These are phyloP conservation scores for Herminia tarsipennalis DNA, from an alignment of 2,888 invertebrate species.

Conservation along the genomic window DNA sequence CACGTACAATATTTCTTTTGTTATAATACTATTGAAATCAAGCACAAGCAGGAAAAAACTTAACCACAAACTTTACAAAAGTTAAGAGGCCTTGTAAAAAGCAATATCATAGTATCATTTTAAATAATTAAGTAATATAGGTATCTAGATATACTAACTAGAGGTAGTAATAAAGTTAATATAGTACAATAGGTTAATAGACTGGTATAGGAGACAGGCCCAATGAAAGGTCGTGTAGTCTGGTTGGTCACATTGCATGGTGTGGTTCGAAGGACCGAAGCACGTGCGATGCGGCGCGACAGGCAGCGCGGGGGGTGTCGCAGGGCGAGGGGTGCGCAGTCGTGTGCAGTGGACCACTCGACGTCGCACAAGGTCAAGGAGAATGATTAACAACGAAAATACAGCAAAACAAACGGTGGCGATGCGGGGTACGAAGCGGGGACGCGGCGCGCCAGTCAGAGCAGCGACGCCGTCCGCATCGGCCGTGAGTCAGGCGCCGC, in stretches of 20 bases:
- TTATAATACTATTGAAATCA: too few species aligned
- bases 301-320: constrained; percentile 70
- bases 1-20: too few species aligned
- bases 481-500: constrained; percentile 75
- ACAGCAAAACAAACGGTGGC: constrained; percentile 84
- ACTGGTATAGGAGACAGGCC: constrained; percentile 32
- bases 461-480: constrained; percentile 77
- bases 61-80: too few species aligned
- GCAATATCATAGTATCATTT: neutral
- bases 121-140: neutral
- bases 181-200: constrained; percentile 37
- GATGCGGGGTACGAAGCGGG: constrained; percentile 71
- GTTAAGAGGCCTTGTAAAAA: too few species aligned
- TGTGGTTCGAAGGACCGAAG: constrained; percentile 54
- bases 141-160: neutral
- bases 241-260: constrained; percentile 47
- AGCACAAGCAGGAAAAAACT: too few species aligned
- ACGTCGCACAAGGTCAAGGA: constrained; percentile 86
- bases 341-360: constrained; percentile 85
- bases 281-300: constrained; percentile 79
- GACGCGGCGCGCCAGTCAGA: constrained; percentile 77
- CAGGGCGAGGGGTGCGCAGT: constrained; percentile 79
- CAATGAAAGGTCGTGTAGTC: constrained; percentile 46
- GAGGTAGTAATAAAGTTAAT: constrained; percentile 5
- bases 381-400: constrained; percentile 87